These are phyloP conservation scores for Lagria hirta DNA, from an alignment of 2,888 invertebrate genomes.

Conservation along the genomic window DNA sequence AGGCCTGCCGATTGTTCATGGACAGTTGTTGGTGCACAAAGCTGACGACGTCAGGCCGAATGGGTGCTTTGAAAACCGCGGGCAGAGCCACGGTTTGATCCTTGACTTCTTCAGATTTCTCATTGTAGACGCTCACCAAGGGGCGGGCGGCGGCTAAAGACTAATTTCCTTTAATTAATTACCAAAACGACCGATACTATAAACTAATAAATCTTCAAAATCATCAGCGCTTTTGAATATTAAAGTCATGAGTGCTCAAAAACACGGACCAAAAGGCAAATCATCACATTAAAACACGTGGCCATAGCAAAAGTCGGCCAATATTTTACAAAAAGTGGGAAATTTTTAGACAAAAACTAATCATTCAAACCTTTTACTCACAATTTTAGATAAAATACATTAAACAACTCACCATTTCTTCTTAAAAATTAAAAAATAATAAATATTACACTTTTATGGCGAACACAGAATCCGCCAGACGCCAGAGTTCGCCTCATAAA, in stretches of 20 bases:
- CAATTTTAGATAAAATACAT: no score
- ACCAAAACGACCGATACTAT: background rate
- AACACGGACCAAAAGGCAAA: constrained; percentile 48
- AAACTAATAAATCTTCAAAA: constrained; percentile 1
- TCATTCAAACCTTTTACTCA: no score
- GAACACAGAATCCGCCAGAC: no score
- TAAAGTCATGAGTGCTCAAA: constrained; percentile 39
- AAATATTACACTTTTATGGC: no score
- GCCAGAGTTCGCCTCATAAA: no score
- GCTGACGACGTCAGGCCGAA: constrained; percentile 96
- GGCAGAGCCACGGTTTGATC: constrained; percentile 81
- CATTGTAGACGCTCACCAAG: constrained; percentile 91
- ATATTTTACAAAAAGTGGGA: constrained; percentile 5
- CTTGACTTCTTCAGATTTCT: constrained; percentile 84
- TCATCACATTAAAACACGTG: constrained; percentile 41
- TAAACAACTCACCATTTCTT: no score
- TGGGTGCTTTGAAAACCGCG: constrained; percentile 96
- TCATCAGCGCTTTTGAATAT: constrained; percentile 42
- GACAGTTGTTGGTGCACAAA: constrained; percentile 96
- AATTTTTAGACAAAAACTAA: no score
- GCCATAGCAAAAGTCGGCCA: constrained; percentile 15
- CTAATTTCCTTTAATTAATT: no score
- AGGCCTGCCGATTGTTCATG: constrained; percentile 95
- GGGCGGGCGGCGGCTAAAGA: constrained; percentile 88
- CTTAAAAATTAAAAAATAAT: no score